Evolutionary conservation across 2,888 invertebrate species (phyloP).

Genomic region (Eupithecia pulchellata): DNA sequence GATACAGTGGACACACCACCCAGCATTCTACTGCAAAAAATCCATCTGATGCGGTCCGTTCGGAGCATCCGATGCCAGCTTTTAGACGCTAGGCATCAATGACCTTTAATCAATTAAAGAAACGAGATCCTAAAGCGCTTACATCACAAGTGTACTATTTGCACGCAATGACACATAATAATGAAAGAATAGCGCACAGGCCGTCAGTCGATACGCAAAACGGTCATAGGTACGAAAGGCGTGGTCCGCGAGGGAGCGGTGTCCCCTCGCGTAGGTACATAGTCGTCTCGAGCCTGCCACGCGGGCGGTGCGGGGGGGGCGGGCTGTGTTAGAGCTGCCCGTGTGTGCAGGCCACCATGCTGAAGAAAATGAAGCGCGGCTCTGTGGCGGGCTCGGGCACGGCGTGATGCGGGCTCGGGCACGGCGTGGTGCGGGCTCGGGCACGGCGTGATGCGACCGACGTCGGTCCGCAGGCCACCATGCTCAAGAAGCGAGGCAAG

Average conservation of each 20-base stretch:
- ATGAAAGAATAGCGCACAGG: not conserved
- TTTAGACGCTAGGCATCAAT: too few relatives aligned
- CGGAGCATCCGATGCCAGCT: too few relatives aligned
- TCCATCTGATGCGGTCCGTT: too few relatives aligned
- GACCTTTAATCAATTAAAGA: too few relatives aligned
- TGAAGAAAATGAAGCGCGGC: slow-evolving; percentile 99
- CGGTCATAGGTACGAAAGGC: not conserved
- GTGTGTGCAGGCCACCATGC: slow-evolving; percentile 97
- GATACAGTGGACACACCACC: too few relatives aligned
- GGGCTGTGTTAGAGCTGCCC: slow-evolving; percentile 55
- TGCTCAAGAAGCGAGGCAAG: slow-evolving; percentile 99
- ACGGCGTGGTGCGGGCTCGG: slow-evolving; percentile 91
- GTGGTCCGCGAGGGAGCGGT: not conserved
- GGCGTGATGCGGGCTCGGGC: slow-evolving; percentile 88
- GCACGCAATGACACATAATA: too few relatives aligned
- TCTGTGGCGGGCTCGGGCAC: slow-evolving; percentile 87
- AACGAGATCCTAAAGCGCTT: too few relatives aligned
- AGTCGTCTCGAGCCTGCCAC: slow-evolving; percentile 22
- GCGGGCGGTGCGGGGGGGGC: slow-evolving; percentile 35
- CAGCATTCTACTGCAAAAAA: too few relatives aligned
- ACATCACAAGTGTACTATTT: too few relatives aligned
- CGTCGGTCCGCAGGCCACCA: slow-evolving; percentile 93
- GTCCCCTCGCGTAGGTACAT: not conserved
- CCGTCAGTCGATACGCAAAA: not conserved
- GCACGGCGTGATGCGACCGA: slow-evolving; percentile 83